phyloP scores from a whole-genome alignment of 2,888 invertebrate species.

The Sphinx pinastri region DNA sequence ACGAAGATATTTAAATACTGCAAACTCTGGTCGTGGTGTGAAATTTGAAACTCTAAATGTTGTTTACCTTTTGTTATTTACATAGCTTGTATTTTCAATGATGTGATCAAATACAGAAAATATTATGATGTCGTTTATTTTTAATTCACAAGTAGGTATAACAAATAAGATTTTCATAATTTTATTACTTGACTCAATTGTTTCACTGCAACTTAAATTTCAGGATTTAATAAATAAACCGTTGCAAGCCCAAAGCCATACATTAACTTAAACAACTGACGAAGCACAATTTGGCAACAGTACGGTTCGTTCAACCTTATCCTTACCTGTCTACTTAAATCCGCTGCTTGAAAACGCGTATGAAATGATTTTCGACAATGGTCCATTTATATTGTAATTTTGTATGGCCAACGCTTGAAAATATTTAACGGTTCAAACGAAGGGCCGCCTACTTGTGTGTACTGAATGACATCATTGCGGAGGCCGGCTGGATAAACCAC shows the following conservation, averaged over 20 bases:
- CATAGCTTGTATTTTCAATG: neutral
- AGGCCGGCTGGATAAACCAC: constrained; percentile 40
- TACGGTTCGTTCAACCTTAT: constrained; percentile 12
- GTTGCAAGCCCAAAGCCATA: neutral
- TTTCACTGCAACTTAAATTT: neutral
- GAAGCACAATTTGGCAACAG: neutral
- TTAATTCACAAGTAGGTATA: neutral
- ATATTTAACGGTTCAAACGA: constrained; percentile 25
- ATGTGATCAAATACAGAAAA: neutral
- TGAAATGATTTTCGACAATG: constrained; percentile 25
- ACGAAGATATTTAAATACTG: neutral
- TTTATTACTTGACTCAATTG: neutral
- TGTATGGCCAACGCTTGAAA: constrained; percentile 25
- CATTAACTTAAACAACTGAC: neutral
- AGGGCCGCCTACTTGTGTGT: constrained; percentile 34
- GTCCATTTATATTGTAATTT: constrained; percentile 29
- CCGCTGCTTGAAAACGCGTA: neutral
- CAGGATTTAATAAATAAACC: neutral
- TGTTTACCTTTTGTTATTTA: neutral
- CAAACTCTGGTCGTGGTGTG: neutral
- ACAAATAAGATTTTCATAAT: neutral
- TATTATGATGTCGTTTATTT: too few species aligned
- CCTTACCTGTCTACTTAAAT: constrained; percentile 11
- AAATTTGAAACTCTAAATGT: neutral
- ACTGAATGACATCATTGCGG: constrained; percentile 45